phyloP scores from a whole-genome alignment of 2,113 vertebrate species.

The Neotoma lepida region DNA sequence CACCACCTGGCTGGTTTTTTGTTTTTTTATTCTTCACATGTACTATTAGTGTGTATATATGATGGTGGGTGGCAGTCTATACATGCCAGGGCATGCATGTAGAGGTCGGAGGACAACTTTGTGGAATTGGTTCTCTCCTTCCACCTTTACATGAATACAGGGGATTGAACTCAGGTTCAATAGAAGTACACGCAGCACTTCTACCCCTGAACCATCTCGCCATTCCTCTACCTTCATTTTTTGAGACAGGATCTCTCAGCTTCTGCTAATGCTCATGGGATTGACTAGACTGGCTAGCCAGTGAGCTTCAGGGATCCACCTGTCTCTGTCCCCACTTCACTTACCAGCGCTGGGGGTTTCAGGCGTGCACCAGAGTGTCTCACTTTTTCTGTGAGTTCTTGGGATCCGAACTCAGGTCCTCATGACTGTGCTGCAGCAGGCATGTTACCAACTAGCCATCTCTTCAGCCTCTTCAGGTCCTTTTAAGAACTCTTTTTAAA shows the following conservation, averaged over 20 bases:
- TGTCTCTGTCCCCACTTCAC: neutral
- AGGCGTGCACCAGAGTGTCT: neutral
- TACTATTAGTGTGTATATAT: neutral
- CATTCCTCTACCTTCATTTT: neutral
- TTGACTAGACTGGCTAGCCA: neutral
- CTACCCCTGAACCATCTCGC: neutral
- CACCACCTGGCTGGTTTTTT: too few relatives aligned
- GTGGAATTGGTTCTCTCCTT: neutral
- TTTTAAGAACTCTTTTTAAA: conserved; percentile 25
- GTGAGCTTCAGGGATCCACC: neutral
- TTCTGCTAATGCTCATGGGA: neutral
- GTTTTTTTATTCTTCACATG: neutral
- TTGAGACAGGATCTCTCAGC: neutral
- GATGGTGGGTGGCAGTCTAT: neutral
- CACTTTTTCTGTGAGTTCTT: neutral
- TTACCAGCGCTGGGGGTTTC: neutral
- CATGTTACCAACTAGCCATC: neutral
- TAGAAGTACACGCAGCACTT: neutral
- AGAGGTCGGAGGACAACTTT: neutral
- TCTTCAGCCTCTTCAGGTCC: neutral
- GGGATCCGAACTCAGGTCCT: neutral
- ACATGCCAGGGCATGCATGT: neutral
- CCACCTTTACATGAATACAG: neutral
- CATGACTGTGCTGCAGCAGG: neutral
- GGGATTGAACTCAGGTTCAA: neutral